Evolutionary conservation across 2,888 invertebrate genomes (phyloP), one percentile per base, ranked within the genome.

Genomic region (Pachycephus smyrnensis): DNA sequence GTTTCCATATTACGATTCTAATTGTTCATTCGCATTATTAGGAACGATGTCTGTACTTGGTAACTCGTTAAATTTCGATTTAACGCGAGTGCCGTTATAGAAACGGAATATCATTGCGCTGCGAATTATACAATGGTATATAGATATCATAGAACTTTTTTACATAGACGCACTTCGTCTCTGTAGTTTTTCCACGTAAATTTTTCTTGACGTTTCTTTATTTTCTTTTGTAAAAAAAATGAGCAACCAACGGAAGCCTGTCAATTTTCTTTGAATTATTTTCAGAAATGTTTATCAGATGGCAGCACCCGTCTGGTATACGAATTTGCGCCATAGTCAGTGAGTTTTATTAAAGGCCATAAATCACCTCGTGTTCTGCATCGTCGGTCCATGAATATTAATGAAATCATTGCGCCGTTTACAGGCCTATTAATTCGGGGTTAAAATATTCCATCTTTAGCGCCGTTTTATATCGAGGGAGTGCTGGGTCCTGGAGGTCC

Each of bases 391-490:
- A 90, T 91, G 90, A 91, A 91, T 91, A 91, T 90, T 91, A 90
- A 91, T 90, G 88, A 87, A 90, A 90, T 90, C 89, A 90, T 90
- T 88, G 88, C 87, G 83, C 84, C 88, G 87, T 90, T 91, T 89
- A 90, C 88, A 88, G 88, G 86, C 87, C 90, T 90, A 90, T 90
- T 91, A 91, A 91, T 90, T 88, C 89, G 83, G 82, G 85, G 86
- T 85, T 87, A 86, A 90, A 88, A 88, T 90, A 89, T 89, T 89
- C 89, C 85, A 84, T 89, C 88, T 88, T 88, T 85, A 85, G 83
- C 86, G 84, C 84, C 88, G 86, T 89, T 90, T 89, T 89, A 89
- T 89, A 90, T 86, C 79, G 75, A 77, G 79, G 79, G 81, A 80
- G 82, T 80, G 80, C 82, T 79, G 80, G 69, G 68, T 32, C 40